These are phyloP conservation scores for Alentia gelatinosa DNA, from an alignment of 2,888 invertebrate genomes.

Conservation along the genomic window DNA sequence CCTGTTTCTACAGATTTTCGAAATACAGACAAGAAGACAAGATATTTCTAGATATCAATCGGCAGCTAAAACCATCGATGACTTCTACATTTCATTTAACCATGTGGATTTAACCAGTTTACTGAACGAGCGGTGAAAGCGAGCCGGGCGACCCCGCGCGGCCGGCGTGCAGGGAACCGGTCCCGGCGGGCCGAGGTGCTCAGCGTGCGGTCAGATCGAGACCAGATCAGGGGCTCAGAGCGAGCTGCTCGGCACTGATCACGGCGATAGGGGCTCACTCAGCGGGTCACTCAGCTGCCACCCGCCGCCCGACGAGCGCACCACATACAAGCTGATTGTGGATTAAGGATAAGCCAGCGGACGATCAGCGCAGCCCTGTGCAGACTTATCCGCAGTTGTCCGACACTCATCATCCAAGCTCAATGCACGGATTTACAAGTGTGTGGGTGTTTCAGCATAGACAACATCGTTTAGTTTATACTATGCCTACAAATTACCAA, in stretches of 20 bases:
- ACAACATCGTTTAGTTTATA: too few species aligned
- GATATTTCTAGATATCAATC: too few species aligned
- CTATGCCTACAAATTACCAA: too few species aligned
- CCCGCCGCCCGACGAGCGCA: not conserved
- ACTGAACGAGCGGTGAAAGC: not conserved
- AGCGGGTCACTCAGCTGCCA: not conserved
- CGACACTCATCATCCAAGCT: too few species aligned
- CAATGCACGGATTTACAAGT: too few species aligned
- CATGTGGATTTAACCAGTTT: not conserved
- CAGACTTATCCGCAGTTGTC: not conserved
- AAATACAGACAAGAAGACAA: too few species aligned
- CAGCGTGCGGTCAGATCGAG: not conserved
- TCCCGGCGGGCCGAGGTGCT: not conserved
- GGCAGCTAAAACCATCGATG: too few species aligned
- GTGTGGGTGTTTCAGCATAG: too few species aligned
- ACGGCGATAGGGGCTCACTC: not conserved
- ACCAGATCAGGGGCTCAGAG: not conserved
- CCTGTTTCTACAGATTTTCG: too few species aligned
- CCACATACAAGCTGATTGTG: not conserved
- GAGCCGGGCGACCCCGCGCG: not conserved
- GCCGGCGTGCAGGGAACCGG: not conserved
- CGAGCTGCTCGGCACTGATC: not conserved
- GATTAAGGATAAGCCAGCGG: not conserved
- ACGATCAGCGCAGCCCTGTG: not conserved
- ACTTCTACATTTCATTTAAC: too few species aligned